Percentiles rank a stretch among this genome's conserved stretches.
phyloP scores from a whole-genome alignment of 2,113 vertebrate genomes.

The Genyomyrus donnyi region DNA sequence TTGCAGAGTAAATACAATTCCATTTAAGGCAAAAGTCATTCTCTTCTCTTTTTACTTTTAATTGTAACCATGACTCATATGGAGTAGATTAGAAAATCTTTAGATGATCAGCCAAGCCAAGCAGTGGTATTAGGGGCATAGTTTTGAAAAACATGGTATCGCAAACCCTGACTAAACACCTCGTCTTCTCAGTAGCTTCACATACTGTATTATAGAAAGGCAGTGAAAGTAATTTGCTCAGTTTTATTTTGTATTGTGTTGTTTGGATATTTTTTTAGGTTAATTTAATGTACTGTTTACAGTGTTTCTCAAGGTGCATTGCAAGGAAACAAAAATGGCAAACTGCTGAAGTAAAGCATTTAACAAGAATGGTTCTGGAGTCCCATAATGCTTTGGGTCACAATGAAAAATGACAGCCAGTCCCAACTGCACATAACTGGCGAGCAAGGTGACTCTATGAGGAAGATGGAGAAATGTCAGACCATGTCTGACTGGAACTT shows the following conservation, averaged over 20 bases:
- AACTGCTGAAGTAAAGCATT: neutral
- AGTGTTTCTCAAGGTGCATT: neutral
- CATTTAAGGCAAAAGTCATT: neutral
- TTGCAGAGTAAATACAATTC: neutral
- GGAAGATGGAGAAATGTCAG: neutral
- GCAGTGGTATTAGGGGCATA: neutral
- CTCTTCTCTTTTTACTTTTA: neutral
- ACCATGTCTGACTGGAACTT: neutral
- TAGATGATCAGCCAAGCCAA: neutral
- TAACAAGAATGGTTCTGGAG: neutral
- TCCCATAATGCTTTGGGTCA: neutral
- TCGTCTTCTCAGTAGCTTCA: neutral
- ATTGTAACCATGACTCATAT: neutral
- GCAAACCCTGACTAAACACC: neutral
- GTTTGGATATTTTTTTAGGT: neutral
- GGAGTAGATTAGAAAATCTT: neutral
- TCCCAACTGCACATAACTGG: neutral
- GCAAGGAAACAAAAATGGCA: neutral
- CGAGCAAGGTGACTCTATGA: neutral
- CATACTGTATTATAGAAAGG: neutral
- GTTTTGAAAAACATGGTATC: neutral
- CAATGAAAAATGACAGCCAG: neutral
- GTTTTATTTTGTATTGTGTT: neutral
- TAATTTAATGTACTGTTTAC: neutral
- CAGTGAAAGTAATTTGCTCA: neutral